These are phyloP conservation scores for Heloderma charlesbogerti DNA, from an alignment of 2,113 vertebrate genomes.

Conservation along the genomic window DNA sequence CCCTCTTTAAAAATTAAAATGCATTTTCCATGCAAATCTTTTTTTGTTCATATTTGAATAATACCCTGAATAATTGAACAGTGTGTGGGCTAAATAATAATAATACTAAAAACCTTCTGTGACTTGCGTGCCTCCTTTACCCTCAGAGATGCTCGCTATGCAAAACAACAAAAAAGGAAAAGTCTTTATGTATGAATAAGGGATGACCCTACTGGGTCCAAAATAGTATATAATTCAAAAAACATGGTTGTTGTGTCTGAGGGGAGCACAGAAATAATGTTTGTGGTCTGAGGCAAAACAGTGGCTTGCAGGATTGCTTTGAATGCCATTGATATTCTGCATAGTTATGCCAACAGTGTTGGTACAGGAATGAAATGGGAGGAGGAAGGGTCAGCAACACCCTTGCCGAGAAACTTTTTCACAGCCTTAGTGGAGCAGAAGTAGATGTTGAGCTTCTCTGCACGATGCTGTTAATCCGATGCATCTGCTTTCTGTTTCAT, in stretches of 20 bases:
- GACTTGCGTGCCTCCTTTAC: slow-evolving; percentile 50
- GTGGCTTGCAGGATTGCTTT: not conserved
- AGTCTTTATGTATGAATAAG: slow-evolving; percentile 35
- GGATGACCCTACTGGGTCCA: slow-evolving; percentile 48
- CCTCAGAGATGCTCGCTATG: slow-evolving; percentile 56
- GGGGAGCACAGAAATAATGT: not conserved
- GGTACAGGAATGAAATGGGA: not conserved
- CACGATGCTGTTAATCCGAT: too few relatives aligned
- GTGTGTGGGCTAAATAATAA: slow-evolving; percentile 63
- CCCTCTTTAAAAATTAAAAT: slow-evolving; percentile 80
- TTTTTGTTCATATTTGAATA: slow-evolving; percentile 76
- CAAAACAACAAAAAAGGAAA: slow-evolving; percentile 36
- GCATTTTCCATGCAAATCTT: slow-evolving; percentile 67
- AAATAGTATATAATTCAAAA: slow-evolving; percentile 50
- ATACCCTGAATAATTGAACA: slow-evolving; percentile 76
- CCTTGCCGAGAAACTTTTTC: not conserved
- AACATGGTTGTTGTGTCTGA: slow-evolving; percentile 28
- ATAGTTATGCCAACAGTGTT: not conserved
- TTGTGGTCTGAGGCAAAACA: slow-evolving; percentile 32
- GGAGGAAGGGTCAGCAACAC: not conserved
- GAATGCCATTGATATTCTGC: not conserved
- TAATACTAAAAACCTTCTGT: slow-evolving; percentile 9
- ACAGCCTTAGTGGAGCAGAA: too few relatives aligned
- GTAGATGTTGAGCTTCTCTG: too few relatives aligned
- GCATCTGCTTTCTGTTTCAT: too few relatives aligned